Conservation (phyloP, 2,888 invertebrate genomes). For the Axea sp. region DNA sequence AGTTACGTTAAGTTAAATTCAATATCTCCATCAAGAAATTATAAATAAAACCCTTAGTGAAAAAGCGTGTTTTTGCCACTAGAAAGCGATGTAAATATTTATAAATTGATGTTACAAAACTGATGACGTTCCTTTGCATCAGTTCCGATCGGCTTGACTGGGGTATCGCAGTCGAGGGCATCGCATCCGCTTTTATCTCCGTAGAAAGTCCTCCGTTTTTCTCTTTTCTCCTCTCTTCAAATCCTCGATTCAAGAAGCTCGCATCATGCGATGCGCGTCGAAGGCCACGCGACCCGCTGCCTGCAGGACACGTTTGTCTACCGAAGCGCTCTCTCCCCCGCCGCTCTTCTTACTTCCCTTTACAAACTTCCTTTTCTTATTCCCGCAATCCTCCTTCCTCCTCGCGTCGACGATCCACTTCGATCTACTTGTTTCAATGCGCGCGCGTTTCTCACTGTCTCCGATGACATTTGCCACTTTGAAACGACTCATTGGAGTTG, state of each 20-base stretch:
- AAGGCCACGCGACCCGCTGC: conserved; percentile 73
- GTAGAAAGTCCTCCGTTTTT: conserved; percentile 63
- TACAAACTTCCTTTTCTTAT: conserved; percentile 46
- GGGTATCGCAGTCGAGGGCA: conserved; percentile 53
- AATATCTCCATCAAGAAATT: conserved; percentile 11
- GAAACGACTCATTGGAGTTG: conserved; percentile 3
- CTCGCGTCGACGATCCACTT: conserved; percentile 34
- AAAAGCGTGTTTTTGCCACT: conserved; percentile 21
- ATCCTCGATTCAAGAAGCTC: conserved; percentile 63
- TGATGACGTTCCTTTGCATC: conserved; percentile 47
- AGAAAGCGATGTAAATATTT: conserved; percentile 46
- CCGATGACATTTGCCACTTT: conserved; percentile 39
- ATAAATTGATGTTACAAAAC: conserved; percentile 40
- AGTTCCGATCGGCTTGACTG: conserved; percentile 39
- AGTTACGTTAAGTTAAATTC: conserved; percentile 3
- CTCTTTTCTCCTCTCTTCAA: conserved; percentile 57
- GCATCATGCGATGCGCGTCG: conserved; percentile 72
- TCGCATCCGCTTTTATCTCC: conserved; percentile 53
- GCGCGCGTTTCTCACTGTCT: conserved; percentile 44
- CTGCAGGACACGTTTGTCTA: conserved; percentile 66
- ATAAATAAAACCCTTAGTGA: conserved; percentile 18
- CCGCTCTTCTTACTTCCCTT: conserved; percentile 13
- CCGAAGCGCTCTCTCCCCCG: conserved; percentile 48
- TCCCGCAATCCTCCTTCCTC: conserved; percentile 17
- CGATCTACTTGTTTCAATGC: conserved; percentile 46